A percentile compares a stretch with the other conserved stretches of the same genome.
These are phyloP conservation scores for Sebastes kiyomatsui DNA, from an alignment of 2,797 vertebrate species.

Conservation along the genomic window DNA sequence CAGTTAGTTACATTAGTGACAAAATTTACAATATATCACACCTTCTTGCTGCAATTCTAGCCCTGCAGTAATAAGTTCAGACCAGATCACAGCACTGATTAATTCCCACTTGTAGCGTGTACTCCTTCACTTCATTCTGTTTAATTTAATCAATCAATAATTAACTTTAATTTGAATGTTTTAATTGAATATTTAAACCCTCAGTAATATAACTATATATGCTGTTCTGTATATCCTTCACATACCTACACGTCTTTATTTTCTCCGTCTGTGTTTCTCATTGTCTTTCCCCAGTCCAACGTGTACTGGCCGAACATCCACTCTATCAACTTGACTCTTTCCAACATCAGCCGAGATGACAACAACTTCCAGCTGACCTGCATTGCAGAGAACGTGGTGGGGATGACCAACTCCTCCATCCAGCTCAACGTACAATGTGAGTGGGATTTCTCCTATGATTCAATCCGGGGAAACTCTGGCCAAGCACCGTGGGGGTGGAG, in stretches of 20 bases:
- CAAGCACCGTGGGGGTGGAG: not conserved
- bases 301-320: slow-evolving; percentile 97
- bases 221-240: not conserved
- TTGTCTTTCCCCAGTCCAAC: slow-evolving; percentile 86
- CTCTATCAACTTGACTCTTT: slow-evolving; percentile 95
- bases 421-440: slow-evolving; percentile 95
- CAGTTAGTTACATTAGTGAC: slow-evolving; percentile 5
- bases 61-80: not conserved
- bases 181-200: slow-evolving; percentile 31
- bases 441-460: slow-evolving; percentile 54
- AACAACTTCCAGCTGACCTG: slow-evolving; percentile 94
- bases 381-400: slow-evolving; percentile 97
- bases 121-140: not conserved
- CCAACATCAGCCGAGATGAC: slow-evolving; percentile 95
- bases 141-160: slow-evolving; percentile 30
- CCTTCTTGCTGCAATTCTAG: not conserved
- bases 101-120: not conserved
- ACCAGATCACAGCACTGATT: slow-evolving; percentile 4
- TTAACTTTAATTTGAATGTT: slow-evolving; percentile 18
- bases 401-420: slow-evolving; percentile 95
- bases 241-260: not conserved
- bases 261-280: not conserved
- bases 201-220: not conserved
- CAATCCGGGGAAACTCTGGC: not conserved
- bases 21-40: slow-evolving; percentile 5